Evolutionary conservation across 1,140 invertebrate species (phyloP).

Genomic region (Drosophila persimilis): DNA sequence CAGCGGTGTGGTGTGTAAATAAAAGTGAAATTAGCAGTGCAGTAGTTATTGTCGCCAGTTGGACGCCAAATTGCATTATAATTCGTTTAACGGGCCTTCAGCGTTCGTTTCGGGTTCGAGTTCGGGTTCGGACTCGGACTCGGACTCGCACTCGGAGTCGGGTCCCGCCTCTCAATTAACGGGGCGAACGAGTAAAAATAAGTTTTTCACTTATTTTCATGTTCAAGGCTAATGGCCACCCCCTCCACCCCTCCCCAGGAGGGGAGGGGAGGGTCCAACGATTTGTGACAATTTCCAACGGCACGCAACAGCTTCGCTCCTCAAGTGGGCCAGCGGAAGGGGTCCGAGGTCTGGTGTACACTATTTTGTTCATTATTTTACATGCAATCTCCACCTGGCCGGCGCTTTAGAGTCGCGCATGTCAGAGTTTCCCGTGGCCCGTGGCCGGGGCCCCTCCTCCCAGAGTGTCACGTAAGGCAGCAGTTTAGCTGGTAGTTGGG

Average conservation of each 20-base stretch:
- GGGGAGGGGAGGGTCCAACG: slow-evolving; percentile 20
- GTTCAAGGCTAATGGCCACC: slow-evolving; percentile 33
- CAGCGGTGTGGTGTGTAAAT: slow-evolving; percentile 49
- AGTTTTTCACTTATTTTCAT: slow-evolving; percentile 31
- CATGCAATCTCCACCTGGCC: slow-evolving; percentile 26
- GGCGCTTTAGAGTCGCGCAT: background rate
- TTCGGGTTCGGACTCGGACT: no score
- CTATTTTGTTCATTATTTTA: slow-evolving; percentile 13
- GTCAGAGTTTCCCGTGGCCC: no score
- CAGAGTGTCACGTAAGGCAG: slow-evolving; percentile 25
- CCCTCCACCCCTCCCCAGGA: background rate
- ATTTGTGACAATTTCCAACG: background rate
- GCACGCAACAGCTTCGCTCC: slow-evolving; percentile 26
- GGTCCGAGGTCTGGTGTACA: slow-evolving; percentile 9
- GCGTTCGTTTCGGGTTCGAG: background rate
- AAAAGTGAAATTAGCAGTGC: slow-evolving; percentile 64
- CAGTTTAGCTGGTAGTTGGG: no score
- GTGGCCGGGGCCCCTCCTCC: no score
- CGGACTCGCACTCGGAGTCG: no score
- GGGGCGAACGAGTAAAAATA: slow-evolving; percentile 22
- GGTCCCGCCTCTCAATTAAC: slow-evolving; percentile 12
- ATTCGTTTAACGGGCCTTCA: slow-evolving; percentile 39
- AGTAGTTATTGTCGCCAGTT: slow-evolving; percentile 25
- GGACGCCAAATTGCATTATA: slow-evolving; percentile 63
- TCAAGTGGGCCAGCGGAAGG: background rate